These are phyloP conservation scores for Labeo rohita DNA, from an alignment of 2,113 vertebrate genomes.

Conservation along the genomic window DNA sequence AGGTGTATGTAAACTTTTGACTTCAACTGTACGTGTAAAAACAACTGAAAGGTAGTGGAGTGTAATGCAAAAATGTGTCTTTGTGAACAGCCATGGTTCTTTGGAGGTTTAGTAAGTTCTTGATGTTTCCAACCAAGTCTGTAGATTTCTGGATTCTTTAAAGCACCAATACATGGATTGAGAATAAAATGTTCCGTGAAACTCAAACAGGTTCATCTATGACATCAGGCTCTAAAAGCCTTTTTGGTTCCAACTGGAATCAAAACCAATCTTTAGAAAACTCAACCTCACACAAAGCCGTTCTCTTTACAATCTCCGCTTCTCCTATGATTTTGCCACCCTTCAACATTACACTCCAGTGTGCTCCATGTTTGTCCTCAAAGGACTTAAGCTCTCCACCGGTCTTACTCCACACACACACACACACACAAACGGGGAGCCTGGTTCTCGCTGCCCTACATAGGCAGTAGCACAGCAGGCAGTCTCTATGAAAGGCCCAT, in stretches of 20 bases:
- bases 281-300: not conserved
- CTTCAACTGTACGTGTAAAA: not conserved
- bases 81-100: not conserved
- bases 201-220: not conserved
- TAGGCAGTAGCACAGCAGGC: slow-evolving; percentile 69
- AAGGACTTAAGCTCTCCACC: not conserved
- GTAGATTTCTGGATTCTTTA: not conserved
- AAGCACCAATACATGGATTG: not conserved
- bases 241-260: not conserved
- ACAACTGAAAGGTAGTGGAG: not conserved
- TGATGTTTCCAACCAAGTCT: not conserved
- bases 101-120: not conserved
- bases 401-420: slow-evolving; percentile 17
- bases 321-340: slow-evolving; percentile 13
- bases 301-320: not conserved
- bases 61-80: not conserved
- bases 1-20: too few relatives aligned
- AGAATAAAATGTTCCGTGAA: not conserved
- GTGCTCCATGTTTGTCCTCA: slow-evolving; percentile 12
- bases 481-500: slow-evolving; percentile 67
- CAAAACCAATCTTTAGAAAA: not conserved
- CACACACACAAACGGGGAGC: slow-evolving; percentile 19
- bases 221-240: not conserved
- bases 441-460: slow-evolving; percentile 71
- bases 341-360: not conserved